phyloP scores from a whole-genome alignment of 2,888 invertebrate genomes.

The Pachliopta kotzebuea region DNA sequence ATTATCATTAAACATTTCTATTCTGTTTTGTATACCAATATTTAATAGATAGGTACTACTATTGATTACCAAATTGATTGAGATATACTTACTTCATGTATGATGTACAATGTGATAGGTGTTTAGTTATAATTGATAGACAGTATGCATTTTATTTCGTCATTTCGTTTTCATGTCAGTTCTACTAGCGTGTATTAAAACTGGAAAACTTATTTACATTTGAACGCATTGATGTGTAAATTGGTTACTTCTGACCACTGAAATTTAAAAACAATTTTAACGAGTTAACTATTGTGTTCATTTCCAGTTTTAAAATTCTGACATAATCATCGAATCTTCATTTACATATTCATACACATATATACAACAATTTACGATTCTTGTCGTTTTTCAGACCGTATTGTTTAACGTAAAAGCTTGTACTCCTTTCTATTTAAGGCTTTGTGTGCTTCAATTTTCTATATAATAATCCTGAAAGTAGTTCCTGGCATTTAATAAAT shows the following conservation, averaged over 20 bases:
- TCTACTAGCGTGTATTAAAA: neutral
- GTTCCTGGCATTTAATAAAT: neutral
- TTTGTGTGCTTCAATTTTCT: too few species aligned
- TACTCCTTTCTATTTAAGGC: too few species aligned
- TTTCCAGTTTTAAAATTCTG: conserved; percentile 17
- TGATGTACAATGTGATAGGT: too few species aligned
- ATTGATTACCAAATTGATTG: neutral
- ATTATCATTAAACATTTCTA: neutral
- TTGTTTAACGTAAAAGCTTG: neutral
- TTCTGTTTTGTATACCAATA: neutral
- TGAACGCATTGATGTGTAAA: too few species aligned
- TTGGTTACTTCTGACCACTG: conserved; percentile 1
- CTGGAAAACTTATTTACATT: neutral
- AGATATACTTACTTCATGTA: neutral
- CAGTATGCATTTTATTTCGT: neutral
- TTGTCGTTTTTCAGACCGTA: conserved; percentile 19
- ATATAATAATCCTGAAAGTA: too few species aligned
- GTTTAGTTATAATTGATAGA: too few species aligned
- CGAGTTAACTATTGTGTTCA: neutral
- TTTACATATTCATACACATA: conserved; percentile 3
- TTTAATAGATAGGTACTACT: neutral
- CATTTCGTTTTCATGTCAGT: neutral
- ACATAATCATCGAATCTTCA: conserved; percentile 6
- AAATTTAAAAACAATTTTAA: neutral
- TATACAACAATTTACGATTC: conserved; percentile 8